Evolutionary conservation across 2,797 vertebrate genomes (phyloP).

Genomic region (Loriculus beryllinus): DNA sequence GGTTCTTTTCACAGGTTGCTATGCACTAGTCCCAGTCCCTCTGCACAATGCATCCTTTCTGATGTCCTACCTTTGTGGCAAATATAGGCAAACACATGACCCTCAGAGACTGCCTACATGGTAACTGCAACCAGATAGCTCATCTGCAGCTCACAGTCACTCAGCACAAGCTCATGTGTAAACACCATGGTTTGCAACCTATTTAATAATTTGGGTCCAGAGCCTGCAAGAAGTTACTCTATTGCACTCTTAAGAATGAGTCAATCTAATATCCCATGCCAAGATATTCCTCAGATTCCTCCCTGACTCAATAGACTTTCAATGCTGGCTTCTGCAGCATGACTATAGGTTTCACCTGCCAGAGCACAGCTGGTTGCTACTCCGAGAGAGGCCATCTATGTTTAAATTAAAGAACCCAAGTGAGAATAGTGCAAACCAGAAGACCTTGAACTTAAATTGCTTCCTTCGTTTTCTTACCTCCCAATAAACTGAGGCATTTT

Average conservation of each 20-base stretch:
- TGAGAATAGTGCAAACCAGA: background rate
- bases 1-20: background rate
- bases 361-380: background rate
- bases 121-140: background rate
- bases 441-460: background rate
- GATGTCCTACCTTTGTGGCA: background rate
- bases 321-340: accelerated
- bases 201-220: background rate
- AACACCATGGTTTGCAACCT: background rate
- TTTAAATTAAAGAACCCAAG: background rate
- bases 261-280: background rate
- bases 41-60: background rate
- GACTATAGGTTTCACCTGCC: background rate
- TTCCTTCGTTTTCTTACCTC: background rate
- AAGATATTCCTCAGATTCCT: background rate
- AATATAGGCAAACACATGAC: background rate
- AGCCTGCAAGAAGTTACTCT: background rate
- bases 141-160: background rate
- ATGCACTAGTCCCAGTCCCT: background rate
- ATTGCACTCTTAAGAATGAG: background rate
- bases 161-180: background rate
- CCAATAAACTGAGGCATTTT: background rate
- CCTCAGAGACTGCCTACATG: background rate
- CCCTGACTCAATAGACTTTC: background rate
- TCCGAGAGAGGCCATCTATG: background rate